Evolutionary conservation across 2,797 vertebrate genomes (phyloP), one percentile per base, ranked within the genome.

Genomic region (Rhadinocentrus ornatus): DNA sequence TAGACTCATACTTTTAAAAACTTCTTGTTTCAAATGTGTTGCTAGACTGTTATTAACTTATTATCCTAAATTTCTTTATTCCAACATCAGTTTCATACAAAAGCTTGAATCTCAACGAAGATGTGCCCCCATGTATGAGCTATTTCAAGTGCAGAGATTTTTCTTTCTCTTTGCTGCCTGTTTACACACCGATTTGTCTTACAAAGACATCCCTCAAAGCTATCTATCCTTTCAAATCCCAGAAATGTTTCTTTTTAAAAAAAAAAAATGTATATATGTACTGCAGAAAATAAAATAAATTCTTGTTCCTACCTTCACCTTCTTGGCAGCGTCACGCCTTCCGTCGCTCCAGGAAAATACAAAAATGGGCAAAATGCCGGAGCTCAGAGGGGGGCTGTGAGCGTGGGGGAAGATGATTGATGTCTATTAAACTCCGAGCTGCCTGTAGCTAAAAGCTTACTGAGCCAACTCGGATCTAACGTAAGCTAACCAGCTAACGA

Each of bases 71-170:
- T 18, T 20, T 5, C 6, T 64, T 66, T 46, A 34, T 74, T 69
- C 24, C 55, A 59, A 67, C 55, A 46, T 41, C 6, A 26, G 26
- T 9, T 69, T 61, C 27, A 34, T 13, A 56, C 27, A 37, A 61
- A 73, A 77, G 62, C 37, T 70, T 64, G 16, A 29, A 55, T 55
- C 41, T 12, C 24, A 39, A 48, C 35, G 58, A 69, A 78, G 46
- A 57, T 70, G 24, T 39, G 64, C 22, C 0, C n/a, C 26, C 3
- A 15, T 35, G 31, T 29, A 32, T 57, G 20, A 59, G 52, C 44
- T 2, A 0, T 48, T 66, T 66, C 39, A 71, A 69, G 35, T 27
- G 11, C 56, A 65, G 61, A 34, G 12, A 46, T 3, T 65, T 46
- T 60, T 22, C 37, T 22, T 18, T 27, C 26, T 53, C 26, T 39